Evolutionary conservation across 2,797 vertebrate species (phyloP).

Genomic region (Aldrovandia affinis): DNA sequence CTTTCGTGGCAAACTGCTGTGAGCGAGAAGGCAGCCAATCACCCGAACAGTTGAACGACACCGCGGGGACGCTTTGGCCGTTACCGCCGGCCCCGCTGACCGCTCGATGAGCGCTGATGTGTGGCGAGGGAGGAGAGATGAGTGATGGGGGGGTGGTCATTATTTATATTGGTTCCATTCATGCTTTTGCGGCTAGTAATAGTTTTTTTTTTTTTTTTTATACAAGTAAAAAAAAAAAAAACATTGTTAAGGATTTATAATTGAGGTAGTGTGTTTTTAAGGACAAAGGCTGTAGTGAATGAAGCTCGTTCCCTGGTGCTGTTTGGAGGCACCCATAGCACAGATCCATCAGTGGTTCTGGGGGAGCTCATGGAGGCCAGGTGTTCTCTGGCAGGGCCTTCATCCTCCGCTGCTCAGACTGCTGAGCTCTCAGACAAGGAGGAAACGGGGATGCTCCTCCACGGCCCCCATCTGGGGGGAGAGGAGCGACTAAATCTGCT

Average conservation of each 20-base stretch:
- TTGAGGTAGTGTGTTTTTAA: background rate
- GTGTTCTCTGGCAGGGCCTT: background rate
- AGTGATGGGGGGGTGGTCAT: background rate
- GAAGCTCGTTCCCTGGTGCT: background rate
- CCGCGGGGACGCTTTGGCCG: background rate
- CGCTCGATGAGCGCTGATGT: background rate
- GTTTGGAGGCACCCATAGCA: background rate
- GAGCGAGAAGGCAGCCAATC: slow-evolving; percentile 5
- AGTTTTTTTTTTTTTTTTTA: background rate
- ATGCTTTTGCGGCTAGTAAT: background rate
- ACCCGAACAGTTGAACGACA: background rate
- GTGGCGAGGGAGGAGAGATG: background rate
- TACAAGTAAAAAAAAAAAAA: background rate
- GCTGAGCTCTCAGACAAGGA: background rate
- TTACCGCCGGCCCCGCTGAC: background rate
- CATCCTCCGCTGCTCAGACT: background rate
- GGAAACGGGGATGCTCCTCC: background rate
- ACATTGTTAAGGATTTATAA: background rate
- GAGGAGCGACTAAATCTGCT: background rate
- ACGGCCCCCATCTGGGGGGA: background rate
- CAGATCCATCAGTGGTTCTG: background rate
- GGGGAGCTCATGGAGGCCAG: background rate
- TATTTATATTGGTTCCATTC: background rate
- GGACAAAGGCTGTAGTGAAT: background rate
- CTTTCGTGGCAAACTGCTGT: background rate